Conservation (phyloP, 1,140 invertebrate species). For the Propsilocerus akamusi region DNA sequence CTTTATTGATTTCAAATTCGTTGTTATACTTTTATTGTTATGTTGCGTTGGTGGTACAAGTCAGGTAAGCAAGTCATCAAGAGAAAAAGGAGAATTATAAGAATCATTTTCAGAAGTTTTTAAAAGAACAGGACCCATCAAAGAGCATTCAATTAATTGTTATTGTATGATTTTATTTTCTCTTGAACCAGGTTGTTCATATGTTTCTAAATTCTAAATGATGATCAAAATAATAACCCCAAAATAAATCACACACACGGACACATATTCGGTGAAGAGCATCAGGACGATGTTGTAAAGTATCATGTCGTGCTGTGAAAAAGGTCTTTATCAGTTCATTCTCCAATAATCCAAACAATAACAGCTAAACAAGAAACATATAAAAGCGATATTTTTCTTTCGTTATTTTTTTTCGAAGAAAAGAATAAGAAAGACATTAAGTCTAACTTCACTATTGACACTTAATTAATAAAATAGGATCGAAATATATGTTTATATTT, state of each 20-base stretch:
- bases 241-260: neutral
- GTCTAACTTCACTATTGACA: constrained; percentile 1
- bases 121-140: too few relatives aligned
- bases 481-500: too few relatives aligned
- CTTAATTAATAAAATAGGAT: constrained; percentile 3
- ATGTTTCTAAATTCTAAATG: too few relatives aligned
- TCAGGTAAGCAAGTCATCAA: too few relatives aligned
- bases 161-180: too few relatives aligned
- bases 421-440: constrained; percentile 3
- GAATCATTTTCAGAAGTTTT: too few relatives aligned
- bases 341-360: constrained; percentile 3
- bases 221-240: neutral
- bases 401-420: neutral
- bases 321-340: neutral
- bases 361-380: neutral
- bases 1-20: too few relatives aligned
- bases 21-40: too few relatives aligned
- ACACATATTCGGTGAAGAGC: neutral
- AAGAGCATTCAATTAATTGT: too few relatives aligned
- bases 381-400: neutral
- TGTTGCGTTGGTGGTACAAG: too few relatives aligned
- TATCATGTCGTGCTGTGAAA: neutral
- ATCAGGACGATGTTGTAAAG: constrained; percentile 3
- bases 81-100: too few relatives aligned
- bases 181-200: too few relatives aligned